A percentile compares a stretch with the other conserved stretches of the same genome.
Evolutionary conservation across 2,797 vertebrate genomes (phyloP).

Genomic region (Tadarida brasiliensis): DNA sequence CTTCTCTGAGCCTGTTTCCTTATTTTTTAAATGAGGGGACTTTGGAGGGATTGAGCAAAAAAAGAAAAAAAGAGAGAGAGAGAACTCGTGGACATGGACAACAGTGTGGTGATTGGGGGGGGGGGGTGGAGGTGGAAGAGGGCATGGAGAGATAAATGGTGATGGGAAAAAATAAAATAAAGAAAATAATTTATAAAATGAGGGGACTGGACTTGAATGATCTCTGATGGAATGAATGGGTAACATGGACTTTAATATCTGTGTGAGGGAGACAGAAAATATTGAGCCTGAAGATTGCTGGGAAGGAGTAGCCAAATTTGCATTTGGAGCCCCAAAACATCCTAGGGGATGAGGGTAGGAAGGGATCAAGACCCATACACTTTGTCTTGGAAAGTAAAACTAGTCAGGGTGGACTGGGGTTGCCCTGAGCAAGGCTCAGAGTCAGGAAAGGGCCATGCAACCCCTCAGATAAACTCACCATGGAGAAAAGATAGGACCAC

Average conservation of each 20-base stretch:
- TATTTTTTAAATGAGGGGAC: conserved; percentile 16
- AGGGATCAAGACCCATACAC: background rate
- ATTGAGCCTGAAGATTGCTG: background rate
- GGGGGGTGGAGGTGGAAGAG: too few species aligned
- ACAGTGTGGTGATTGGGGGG: too few species aligned
- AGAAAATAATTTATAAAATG: background rate
- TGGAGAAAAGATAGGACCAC: background rate
- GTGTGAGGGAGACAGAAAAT: background rate
- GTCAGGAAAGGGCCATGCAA: background rate
- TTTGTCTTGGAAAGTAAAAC: background rate
- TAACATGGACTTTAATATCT: conserved; percentile 27
- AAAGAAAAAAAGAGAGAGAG: too few species aligned
- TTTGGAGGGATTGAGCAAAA: background rate
- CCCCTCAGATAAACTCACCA: background rate
- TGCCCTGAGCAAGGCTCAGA: background rate
- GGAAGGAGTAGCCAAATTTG: background rate
- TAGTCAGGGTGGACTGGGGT: background rate
- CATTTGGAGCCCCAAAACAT: background rate
- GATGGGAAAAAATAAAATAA: too few species aligned
- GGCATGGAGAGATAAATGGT: too few species aligned
- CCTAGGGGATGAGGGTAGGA: background rate
- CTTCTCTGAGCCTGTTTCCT: background rate
- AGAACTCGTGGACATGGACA: too few species aligned
- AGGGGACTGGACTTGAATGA: background rate
- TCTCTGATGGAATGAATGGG: background rate